A percentile compares a stretch with the other conserved stretches of the same genome.
These are phyloP conservation scores for Leucophora obtusa DNA, from an alignment of 2,888 invertebrate species.

Conservation along the genomic window DNA sequence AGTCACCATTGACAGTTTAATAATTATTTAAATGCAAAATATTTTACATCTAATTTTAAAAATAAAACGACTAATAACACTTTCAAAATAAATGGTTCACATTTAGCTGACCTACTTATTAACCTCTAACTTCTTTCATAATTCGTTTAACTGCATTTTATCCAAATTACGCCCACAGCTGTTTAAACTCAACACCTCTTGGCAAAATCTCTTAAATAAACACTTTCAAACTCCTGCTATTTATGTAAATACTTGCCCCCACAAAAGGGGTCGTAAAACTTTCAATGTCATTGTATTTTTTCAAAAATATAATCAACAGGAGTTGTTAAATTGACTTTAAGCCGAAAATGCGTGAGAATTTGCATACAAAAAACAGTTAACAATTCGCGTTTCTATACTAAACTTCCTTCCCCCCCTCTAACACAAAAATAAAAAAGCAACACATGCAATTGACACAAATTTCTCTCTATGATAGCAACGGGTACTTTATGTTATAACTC, in stretches of 20 bases:
- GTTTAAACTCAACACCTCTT: slow-evolving; percentile 12
- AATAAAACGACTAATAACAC: too few relatives aligned
- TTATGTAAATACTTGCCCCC: neutral
- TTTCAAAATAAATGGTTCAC: too few relatives aligned
- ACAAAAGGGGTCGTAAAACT: slow-evolving; percentile 33
- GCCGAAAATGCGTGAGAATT: slow-evolving; percentile 60
- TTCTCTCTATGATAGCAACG: slow-evolving; percentile 49
- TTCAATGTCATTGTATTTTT: slow-evolving; percentile 53
- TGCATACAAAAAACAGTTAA: slow-evolving; percentile 16
- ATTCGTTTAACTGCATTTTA: neutral
- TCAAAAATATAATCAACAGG: slow-evolving; percentile 42
- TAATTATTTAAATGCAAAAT: too few relatives aligned
- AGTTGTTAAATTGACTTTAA: slow-evolving; percentile 39
- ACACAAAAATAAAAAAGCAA: neutral
- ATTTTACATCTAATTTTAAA: too few relatives aligned
- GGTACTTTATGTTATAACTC: slow-evolving; percentile 40
- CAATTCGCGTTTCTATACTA: slow-evolving; percentile 2
- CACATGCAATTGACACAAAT: slow-evolving; percentile 68
- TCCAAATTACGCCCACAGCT: slow-evolving; percentile 16
- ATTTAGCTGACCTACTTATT: too few relatives aligned
- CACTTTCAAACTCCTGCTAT: slow-evolving; percentile 7
- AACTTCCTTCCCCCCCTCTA: neutral
- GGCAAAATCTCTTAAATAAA: slow-evolving; percentile 29
- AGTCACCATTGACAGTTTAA: too few relatives aligned
- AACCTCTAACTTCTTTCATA: neutral